Conservation (phyloP, 2,888 invertebrate species). For the Ormyrus nitidulus region DNA sequence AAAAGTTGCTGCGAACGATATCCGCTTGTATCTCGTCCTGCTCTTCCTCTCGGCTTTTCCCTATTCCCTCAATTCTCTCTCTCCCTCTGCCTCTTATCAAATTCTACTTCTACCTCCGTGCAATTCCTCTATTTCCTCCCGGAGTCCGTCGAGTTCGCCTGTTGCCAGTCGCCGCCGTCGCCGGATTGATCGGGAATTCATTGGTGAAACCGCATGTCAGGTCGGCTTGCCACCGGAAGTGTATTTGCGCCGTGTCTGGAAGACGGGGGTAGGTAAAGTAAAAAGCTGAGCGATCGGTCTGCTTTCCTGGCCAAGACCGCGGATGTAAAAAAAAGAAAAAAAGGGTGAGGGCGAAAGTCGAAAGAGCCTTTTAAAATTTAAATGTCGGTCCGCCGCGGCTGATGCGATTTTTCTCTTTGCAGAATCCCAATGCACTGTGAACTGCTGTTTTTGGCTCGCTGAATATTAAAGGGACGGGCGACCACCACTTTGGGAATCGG, state of each 20-base stretch:
- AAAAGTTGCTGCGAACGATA: conserved; percentile 5
- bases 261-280: not conserved
- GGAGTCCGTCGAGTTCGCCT: not conserved
- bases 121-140: conserved; percentile 34
- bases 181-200: conserved; percentile 38
- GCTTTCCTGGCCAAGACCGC: no score
- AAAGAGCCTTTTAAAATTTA: not conserved
- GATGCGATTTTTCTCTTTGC: no score
- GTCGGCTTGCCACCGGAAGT: not conserved
- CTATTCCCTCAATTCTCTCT: not conserved
- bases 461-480: no score
- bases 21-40: not conserved
- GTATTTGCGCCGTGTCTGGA: conserved; percentile 8
- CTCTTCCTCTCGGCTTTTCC: not conserved
- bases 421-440: no score
- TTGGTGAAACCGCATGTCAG: conserved; percentile 8
- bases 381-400: no score
- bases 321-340: no score
- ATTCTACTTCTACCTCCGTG: conserved; percentile 21
- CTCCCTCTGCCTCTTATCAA: conserved; percentile 37
- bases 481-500: no score
- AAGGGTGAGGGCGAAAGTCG: not conserved
- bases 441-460: no score
- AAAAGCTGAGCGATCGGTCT: no score
- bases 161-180: not conserved